Percentiles rank a stretch among this genome's conserved stretches.
Evolutionary conservation across 64 coral and sea anemone species (phyloP).

Genomic region (Actinia tenebrosa): DNA sequence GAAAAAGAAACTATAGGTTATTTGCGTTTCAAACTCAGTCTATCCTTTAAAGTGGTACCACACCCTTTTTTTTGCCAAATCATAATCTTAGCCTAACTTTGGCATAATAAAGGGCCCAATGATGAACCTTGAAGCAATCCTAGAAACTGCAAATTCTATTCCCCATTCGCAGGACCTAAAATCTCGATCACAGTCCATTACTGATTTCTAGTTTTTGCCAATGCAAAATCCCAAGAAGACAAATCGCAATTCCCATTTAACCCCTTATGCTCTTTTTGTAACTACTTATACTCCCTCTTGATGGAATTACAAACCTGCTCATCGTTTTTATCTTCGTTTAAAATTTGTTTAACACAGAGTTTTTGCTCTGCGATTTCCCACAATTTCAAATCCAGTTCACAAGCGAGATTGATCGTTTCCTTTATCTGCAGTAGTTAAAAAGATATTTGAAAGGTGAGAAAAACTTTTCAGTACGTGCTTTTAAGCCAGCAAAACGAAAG

Average conservation of each 20-base stretch:
- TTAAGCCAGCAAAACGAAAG: not conserved
- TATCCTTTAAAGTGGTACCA: not conserved
- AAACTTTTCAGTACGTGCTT: not conserved
- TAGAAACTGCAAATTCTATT: no score
- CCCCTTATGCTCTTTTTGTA: not conserved
- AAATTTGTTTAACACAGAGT: conserved; percentile 1
- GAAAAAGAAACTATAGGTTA: not conserved
- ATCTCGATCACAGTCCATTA: no score
- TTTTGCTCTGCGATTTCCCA: conserved; percentile 41
- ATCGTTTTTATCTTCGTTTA: not conserved
- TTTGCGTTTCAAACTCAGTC: not conserved
- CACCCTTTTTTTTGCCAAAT: no score
- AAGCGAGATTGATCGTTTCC: not conserved
- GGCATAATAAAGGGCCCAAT: no score
- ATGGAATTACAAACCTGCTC: not conserved
- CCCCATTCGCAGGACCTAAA: no score
- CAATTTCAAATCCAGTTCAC: not conserved
- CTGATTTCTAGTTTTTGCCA: no score
- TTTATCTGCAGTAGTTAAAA: not conserved
- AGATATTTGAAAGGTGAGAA: not conserved
- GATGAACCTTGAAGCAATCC: no score
- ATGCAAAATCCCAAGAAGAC: no score
- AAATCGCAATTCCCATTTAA: not conserved
- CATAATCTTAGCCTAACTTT: no score
- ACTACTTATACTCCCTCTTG: not conserved